Evolutionary conservation across 2,888 invertebrate species (phyloP).

Genomic region (Cephus pulcher): DNA sequence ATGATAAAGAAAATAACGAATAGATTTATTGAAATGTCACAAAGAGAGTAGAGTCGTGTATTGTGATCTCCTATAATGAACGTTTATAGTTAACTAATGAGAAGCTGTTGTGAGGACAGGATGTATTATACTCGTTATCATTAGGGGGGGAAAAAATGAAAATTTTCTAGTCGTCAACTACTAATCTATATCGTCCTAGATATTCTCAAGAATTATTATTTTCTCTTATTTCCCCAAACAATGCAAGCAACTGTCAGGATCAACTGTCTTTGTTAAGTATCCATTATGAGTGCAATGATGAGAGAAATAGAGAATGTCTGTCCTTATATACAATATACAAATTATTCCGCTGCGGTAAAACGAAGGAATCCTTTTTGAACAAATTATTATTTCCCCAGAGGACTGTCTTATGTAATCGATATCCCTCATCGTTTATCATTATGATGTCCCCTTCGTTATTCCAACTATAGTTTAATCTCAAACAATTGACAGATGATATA

Average conservation of each 20-base stretch:
- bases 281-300: neutral
- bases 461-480: neutral
- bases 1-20: neutral
- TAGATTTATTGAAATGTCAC: neutral
- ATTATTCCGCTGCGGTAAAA: neutral
- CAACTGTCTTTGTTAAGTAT: neutral
- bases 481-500: neutral
- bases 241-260: neutral
- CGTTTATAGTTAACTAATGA: neutral
- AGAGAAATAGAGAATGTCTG: neutral
- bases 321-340: neutral
- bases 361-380: too few species aligned
- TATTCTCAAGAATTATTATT: neutral
- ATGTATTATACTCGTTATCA: conserved; percentile 16
- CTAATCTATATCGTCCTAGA: neutral
- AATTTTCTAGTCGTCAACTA: conserved; percentile 19
- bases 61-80: neutral
- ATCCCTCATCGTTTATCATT: neutral
- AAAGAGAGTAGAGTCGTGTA: neutral
- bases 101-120: neutral
- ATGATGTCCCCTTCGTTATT: neutral
- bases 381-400: too few species aligned
- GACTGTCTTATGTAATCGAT: neutral
- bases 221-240: neutral
- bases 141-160: neutral